Base-by-base conservation (phyloP, 2,888 invertebrate genomes). In the Mythimna lalbum region DNA sequence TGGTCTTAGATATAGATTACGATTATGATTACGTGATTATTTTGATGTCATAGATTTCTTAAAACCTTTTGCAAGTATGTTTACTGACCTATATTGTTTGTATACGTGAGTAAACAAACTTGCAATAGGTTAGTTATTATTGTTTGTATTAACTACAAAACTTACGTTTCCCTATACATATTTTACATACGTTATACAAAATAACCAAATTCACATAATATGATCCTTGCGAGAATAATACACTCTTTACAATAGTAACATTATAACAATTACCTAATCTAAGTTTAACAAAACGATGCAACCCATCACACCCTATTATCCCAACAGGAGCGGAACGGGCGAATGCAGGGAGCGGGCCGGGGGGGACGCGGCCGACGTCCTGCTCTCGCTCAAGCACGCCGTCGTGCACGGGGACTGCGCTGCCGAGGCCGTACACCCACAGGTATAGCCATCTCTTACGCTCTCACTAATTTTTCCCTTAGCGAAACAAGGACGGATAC, bases 341-440 rank as follows among this genome's bases (percentile, higher is more conserved):
- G 97, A 97, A 76, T 96, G 96, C 79, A 96, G 97, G 69, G 97
- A 97, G 80, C 94, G 95, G 72, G 93, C 92, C 17, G 95, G 95
- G 50, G 96, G 97, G 86, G 98, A 98, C 88, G 97, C 98, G 86
- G 98, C 98, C n/a, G 98, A 98, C 93, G 98, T 98, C 78, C 96
- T 99, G 59, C 96, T 98, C 87, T 98, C 98, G 0, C 95, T 98
- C 86, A 98, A 98, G 91, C 98, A 98, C 91, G 98, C 98, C 56
- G 98, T 98, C 71, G 98, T 98, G 52, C 98, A 98, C 92, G 98
- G 98, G 17, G 97, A 97, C 82, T 96, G 95, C 87, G 93, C 93
- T 84, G 87, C 95, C 84, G 95, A 96, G 88, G 81, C 93, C 59
- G 96, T 96, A 65, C 96, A 96, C 88, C 95, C 95, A 68, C 97